Conservation (phyloP, 2,797 vertebrate species). For the Etheostoma nigrum region DNA sequence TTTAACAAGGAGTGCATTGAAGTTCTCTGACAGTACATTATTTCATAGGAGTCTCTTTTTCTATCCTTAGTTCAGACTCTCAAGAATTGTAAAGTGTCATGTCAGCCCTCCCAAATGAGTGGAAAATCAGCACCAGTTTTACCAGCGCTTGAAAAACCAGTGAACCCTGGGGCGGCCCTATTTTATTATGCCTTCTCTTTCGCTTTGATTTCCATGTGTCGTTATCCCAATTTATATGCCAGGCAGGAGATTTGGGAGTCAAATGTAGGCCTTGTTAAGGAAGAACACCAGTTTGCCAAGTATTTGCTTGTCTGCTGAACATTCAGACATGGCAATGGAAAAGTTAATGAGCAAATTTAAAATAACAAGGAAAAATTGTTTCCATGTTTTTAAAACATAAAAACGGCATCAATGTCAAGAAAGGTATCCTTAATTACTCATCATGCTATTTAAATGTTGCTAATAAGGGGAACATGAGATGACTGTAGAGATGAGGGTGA, state of each 20-base stretch:
- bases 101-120: slow-evolving; percentile 25
- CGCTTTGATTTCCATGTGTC: slow-evolving; percentile 33
- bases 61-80: slow-evolving; percentile 14
- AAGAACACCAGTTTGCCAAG: slow-evolving; percentile 41
- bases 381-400: slow-evolving; percentile 43
- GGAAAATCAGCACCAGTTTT: slow-evolving; percentile 50
- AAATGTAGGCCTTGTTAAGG: slow-evolving; percentile 41
- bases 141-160: slow-evolving; percentile 31
- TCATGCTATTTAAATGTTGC: slow-evolving; percentile 5
- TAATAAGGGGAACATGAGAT: not conserved
- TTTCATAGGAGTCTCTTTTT: slow-evolving; percentile 16
- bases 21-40: not conserved
- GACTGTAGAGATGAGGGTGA: slow-evolving; percentile 5
- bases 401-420: slow-evolving; percentile 22
- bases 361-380: slow-evolving; percentile 31
- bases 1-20: not conserved
- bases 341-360: slow-evolving; percentile 37
- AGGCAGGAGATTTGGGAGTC: slow-evolving; percentile 44
- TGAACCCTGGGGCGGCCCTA: slow-evolving; percentile 24
- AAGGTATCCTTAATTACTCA: slow-evolving; percentile 4
- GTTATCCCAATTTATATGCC: slow-evolving; percentile 41
- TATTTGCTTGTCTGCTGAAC: slow-evolving; percentile 53
- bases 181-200: slow-evolving; percentile 31
- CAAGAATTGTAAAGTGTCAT: slow-evolving; percentile 7
- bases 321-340: slow-evolving; percentile 49